Evolutionary conservation across 2,113 vertebrate genomes (phyloP).

Genomic region (Myotis davidii): DNA sequence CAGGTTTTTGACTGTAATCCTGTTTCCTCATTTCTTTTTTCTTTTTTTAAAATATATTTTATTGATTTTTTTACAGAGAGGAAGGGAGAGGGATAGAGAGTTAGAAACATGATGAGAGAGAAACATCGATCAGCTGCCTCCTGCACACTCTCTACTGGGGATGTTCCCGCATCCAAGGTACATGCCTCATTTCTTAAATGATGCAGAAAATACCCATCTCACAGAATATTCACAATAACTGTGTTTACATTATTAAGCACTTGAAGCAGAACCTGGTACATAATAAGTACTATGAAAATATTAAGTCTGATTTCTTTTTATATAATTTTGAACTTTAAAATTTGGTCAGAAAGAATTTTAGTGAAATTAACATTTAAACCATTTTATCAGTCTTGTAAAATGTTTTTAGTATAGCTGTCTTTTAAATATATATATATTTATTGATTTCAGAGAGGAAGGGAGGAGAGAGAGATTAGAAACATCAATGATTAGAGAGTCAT

Average conservation of each 20-base stretch:
- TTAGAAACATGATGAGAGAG: too few relatives aligned
- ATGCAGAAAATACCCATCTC: background rate
- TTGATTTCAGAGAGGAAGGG: too few relatives aligned
- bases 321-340: background rate
- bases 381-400: conserved; percentile 6
- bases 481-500: too few relatives aligned
- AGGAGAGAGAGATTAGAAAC: too few relatives aligned
- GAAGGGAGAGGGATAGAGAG: too few relatives aligned
- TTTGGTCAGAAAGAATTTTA: background rate
- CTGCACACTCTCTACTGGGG: too few relatives aligned
- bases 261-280: background rate
- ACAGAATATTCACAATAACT: background rate
- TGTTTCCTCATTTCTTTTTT: background rate
- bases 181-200: background rate
- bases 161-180: too few relatives aligned
- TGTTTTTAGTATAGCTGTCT: background rate
- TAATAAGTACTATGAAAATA: background rate
- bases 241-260: background rate
- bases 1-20: background rate
- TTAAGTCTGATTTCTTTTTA: background rate
- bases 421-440: too few relatives aligned
- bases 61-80: too few relatives aligned
- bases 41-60: too few relatives aligned
- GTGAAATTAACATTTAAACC: conserved; percentile 25
- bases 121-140: too few relatives aligned